Percentiles rank a stretch among this genome's conserved stretches.
Evolutionary conservation across 1,140 invertebrate species (phyloP).

Genomic region (Tenebrio molitor): DNA sequence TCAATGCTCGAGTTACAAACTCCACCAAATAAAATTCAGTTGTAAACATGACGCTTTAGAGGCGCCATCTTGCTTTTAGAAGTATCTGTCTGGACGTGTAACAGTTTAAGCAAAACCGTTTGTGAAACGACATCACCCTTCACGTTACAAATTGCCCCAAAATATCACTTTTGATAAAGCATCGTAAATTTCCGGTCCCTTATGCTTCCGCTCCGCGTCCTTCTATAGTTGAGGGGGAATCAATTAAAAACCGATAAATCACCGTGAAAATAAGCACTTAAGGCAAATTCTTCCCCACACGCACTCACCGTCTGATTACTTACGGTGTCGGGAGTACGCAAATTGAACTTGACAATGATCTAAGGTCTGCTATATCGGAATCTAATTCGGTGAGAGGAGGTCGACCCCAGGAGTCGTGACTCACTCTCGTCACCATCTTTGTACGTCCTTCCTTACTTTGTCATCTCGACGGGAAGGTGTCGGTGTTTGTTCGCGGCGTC

Average conservation of each 20-base stretch:
- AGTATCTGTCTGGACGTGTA: no score
- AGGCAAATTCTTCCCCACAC: constrained; percentile 18
- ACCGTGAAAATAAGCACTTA: constrained; percentile 50
- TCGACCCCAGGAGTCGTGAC: not conserved
- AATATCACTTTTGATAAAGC: constrained; percentile 14
- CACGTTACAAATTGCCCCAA: no score
- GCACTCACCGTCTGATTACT: constrained; percentile 30
- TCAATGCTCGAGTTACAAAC: no score
- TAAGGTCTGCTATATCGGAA: constrained; percentile 13
- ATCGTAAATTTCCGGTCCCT: constrained; percentile 20
- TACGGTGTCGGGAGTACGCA: constrained; percentile 31
- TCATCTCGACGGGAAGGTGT: no score
- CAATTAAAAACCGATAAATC: constrained; percentile 55
- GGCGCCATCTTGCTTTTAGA: no score
- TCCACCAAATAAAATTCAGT: no score
- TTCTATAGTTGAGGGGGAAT: constrained; percentile 24
- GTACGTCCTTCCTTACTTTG: no score
- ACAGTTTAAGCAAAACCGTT: no score
- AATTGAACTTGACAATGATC: constrained; percentile 51
- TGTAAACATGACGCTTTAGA: no score
- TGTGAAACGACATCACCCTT: no score
- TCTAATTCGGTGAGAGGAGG: constrained; percentile 32
- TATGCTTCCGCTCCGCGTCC: constrained; percentile 1
- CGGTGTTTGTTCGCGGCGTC: no score
- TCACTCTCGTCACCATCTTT: not conserved